A percentile compares a stretch with the other conserved stretches of the same genome.
Conservation (phyloP, 2,888 invertebrate species). For the Erebia ligea region DNA sequence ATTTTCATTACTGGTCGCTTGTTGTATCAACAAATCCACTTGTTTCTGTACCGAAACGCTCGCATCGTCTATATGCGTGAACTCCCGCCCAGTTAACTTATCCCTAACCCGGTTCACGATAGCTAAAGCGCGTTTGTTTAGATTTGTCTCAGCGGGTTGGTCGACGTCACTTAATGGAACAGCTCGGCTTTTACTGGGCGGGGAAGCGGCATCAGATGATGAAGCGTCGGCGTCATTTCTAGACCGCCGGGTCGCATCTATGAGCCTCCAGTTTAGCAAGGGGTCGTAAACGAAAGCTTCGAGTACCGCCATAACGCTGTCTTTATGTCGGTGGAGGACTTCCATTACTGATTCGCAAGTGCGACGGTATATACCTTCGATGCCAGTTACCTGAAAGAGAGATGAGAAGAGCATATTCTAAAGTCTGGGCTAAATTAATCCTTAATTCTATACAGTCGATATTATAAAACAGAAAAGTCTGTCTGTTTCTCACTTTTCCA, state of each 20-base stretch:
- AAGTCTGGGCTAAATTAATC: not conserved
- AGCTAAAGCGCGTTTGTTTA: slow-evolving; percentile 95
- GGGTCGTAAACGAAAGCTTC: slow-evolving; percentile 99
- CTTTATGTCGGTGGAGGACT: slow-evolving; percentile 96
- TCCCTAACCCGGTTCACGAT: slow-evolving; percentile 97
- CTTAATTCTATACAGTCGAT: too few species aligned
- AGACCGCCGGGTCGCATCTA: slow-evolving; percentile 86
- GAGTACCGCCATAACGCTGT: slow-evolving; percentile 99
- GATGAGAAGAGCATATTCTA: not conserved
- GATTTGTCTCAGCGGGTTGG: slow-evolving; percentile 87
- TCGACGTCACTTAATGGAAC: slow-evolving; percentile 54
- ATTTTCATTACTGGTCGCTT: slow-evolving; percentile 99
- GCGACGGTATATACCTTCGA: slow-evolving; percentile 98
- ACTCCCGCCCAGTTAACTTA: slow-evolving; percentile 97
- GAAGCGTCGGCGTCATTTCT: slow-evolving; percentile 54
- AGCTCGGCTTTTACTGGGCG: slow-evolving; percentile 51
- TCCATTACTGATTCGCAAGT: slow-evolving; percentile 99
- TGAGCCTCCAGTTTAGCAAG: slow-evolving; percentile 97
- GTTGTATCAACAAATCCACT: slow-evolving; percentile 96
- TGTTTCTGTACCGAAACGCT: slow-evolving; percentile 89
- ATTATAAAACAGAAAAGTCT: too few species aligned
- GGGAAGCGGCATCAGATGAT: slow-evolving; percentile 50
- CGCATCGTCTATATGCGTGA: slow-evolving; percentile 88
- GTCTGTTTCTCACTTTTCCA: too few species aligned
- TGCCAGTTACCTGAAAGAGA: slow-evolving; percentile 91